Percentiles rank a stretch among this genome's conserved stretches.
phyloP scores from a whole-genome alignment of 2,797 vertebrate species.

The Linurgus olivaceus region DNA sequence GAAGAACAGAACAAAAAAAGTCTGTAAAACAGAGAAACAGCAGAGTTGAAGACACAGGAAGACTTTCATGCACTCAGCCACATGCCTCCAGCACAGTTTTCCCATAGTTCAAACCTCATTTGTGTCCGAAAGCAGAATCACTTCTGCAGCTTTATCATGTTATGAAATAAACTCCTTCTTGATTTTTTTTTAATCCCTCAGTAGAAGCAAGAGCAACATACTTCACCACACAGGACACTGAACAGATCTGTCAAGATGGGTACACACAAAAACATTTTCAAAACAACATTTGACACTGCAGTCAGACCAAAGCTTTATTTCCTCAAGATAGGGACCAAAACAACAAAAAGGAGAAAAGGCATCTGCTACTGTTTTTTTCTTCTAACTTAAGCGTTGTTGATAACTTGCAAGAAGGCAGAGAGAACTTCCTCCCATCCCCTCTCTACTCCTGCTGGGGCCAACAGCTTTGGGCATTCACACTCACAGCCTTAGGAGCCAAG shows the following conservation, averaged over 20 bases:
- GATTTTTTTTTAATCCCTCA: not conserved
- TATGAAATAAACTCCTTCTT: not conserved
- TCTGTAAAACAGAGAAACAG: not conserved
- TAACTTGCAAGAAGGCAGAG: not conserved
- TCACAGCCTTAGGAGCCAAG: not conserved
- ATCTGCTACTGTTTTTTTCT: not conserved
- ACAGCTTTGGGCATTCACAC: not conserved
- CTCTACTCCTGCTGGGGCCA: fast-evolving
- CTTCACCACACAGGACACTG: not conserved
- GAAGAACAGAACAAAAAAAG: not conserved
- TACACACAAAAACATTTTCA: not conserved
- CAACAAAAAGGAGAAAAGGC: not conserved
- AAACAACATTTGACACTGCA: not conserved
- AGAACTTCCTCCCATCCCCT: not conserved
- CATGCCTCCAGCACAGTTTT: not conserved
- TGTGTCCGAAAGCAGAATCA: not conserved
- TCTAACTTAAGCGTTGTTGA: not conserved
- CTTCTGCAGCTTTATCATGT: not conserved
- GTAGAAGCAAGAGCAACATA: not conserved
- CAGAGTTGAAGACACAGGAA: not conserved
- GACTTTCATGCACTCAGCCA: not conserved
- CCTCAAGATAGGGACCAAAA: not conserved
- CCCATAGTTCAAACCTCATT: not conserved
- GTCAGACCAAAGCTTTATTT: not conserved
- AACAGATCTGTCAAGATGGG: not conserved